Evolutionary conservation across 2,797 vertebrate species (phyloP).

Genomic region (Sebastes goodei): DNA sequence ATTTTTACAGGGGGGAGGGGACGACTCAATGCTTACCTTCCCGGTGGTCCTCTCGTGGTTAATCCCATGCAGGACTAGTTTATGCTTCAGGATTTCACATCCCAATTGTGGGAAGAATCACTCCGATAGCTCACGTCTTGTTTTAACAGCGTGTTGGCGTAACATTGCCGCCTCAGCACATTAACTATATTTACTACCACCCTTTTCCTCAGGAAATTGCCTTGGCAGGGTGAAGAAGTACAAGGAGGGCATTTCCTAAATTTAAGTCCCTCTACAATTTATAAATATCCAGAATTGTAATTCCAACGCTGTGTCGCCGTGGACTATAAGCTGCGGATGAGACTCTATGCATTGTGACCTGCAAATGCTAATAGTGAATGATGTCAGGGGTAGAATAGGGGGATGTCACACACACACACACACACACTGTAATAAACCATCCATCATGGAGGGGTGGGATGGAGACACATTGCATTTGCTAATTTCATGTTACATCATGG

Average conservation of each 20-base stretch:
- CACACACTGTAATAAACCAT: constrained; percentile 26
- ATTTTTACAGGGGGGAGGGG: neutral
- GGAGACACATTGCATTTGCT: constrained; percentile 23
- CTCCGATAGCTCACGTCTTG: constrained; percentile 87
- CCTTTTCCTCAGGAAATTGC: constrained; percentile 86
- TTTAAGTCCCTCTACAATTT: constrained; percentile 71
- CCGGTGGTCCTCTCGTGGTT: constrained; percentile 38
- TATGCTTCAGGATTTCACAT: constrained; percentile 83
- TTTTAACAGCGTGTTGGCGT: constrained; percentile 82
- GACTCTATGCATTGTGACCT: constrained; percentile 26
- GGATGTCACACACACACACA: neutral
- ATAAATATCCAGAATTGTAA: constrained; percentile 51
- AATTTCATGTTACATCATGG: constrained; percentile 36
- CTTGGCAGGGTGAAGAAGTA: constrained; percentile 67
- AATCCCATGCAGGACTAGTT: constrained; percentile 77
- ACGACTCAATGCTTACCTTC: neutral
- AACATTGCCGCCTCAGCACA: constrained; percentile 83
- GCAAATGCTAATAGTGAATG: constrained; percentile 39
- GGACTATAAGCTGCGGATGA: neutral
- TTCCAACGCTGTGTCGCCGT: constrained; percentile 1
- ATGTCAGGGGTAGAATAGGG: constrained; percentile 20
- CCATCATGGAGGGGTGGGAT: constrained; percentile 13
- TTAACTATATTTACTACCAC: constrained; percentile 91
- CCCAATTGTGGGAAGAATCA: constrained; percentile 83
- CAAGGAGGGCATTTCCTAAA: constrained; percentile 68